Base-by-base conservation (phyloP, 2,113 vertebrate species). In the Cyrtonyx montezumae region DNA sequence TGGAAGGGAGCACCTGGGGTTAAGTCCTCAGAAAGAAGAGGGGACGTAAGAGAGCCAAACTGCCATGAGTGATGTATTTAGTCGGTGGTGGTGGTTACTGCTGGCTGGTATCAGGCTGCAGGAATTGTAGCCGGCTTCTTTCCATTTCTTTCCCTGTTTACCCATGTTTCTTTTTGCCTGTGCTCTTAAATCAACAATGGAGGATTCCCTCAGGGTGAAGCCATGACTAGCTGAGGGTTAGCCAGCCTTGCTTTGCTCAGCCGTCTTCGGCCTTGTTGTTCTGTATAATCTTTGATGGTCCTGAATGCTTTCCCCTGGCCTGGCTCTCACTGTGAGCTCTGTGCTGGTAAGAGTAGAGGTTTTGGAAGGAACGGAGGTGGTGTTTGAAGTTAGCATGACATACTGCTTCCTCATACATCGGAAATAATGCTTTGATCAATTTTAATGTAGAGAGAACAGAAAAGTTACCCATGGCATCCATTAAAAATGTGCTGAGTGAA, bases 391-490 rank as follows among this genome's bases (percentile, higher is more conserved):
- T 3, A 79, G 88, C 66, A 6, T 88, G 65, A 71, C 90, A 16
- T 75, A 9, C 26, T 88, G 4, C 71, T 94, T 63, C 84, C 42
- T 56, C 0, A 0, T 51, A 3, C 26, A 11, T 80, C 55, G 45
- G 68, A 93, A 92, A 81, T 92, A 92, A 90, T 63, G 14, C 56
- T 93, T 28, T 95, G 61, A 77, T 97, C 93, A 88, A 84, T 97
- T 94, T 97, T 84, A 32, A 84, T 89, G 28, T 97, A 99, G 99
- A 99, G 97, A 98, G 99, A 96, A 99, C 99, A 74, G 99, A 99
- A 98, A 99, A 99, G 96, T 97, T 99, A 95, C 99, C 99, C 42
- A 99, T 99, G 99, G 99, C 99, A 92, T 99, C 99, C 97, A 99
- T 99, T 97, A 99, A 99, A 98, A 99, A 99, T 80, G 99, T 99